These are phyloP conservation scores for Brachypterus glaber DNA, from an alignment of 2,888 invertebrate species.

Conservation along the genomic window DNA sequence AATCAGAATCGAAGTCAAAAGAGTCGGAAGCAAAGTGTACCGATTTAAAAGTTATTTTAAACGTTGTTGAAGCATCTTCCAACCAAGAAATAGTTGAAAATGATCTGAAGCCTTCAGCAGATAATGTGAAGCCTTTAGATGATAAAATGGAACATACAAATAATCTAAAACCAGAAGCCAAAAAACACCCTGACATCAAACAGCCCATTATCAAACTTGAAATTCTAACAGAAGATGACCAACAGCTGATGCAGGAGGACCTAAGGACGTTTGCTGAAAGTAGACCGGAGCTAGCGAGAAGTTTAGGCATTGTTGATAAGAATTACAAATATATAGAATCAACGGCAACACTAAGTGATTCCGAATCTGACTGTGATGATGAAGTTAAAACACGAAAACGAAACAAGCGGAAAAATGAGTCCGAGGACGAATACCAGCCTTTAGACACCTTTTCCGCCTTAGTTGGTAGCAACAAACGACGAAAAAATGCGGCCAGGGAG, in stretches of 20 bases:
- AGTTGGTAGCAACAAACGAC: conserved; percentile 33
- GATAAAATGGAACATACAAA: conserved; percentile 8
- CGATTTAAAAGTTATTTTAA: too few relatives aligned
- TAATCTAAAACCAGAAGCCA: too few relatives aligned
- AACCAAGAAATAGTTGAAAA: too few relatives aligned
- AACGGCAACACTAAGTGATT: conserved; percentile 22
- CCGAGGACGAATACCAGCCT: conserved; percentile 46
- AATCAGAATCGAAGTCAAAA: conserved; percentile 12
- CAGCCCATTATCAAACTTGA: conserved; percentile 55
- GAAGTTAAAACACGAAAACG: conserved; percentile 32
- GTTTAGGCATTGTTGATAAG: conserved; percentile 38
- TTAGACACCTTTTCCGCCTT: conserved; percentile 37
- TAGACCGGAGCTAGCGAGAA: conserved; percentile 49
- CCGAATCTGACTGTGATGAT: conserved; percentile 46
- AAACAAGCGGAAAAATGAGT: conserved; percentile 27
- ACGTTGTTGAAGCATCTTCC: too few relatives aligned
- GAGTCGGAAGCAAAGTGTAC: conserved; percentile 8
- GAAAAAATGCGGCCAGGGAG: conserved; percentile 30
- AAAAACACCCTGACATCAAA: conserved; percentile 32
- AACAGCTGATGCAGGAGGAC: conserved; percentile 50
- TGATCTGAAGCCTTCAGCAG: too few relatives aligned
- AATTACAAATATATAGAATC: too few relatives aligned
- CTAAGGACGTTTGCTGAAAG: conserved; percentile 54
- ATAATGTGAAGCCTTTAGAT: conserved; percentile 38
- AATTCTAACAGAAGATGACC: conserved; percentile 46